Evolutionary conservation across 2,888 invertebrate species (phyloP), one percentile per base, ranked within the genome.

Genomic region (Cephus spinipes): DNA sequence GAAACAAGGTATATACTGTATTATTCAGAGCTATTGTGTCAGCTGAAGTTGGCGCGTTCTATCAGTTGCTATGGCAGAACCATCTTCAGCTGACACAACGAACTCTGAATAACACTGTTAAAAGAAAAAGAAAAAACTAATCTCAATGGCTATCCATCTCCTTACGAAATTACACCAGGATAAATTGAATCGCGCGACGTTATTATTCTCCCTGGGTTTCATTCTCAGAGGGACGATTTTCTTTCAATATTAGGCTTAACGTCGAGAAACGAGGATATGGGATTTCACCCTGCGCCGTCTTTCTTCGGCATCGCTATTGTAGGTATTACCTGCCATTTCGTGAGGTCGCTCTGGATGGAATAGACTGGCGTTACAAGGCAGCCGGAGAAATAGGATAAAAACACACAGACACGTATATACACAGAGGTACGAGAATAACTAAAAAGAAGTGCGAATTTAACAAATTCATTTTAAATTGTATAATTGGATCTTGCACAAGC

Each of bases 391-490:
- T 23, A 23, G 55, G 9, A 55, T 55, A 55, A 55, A 55, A 55
- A 35, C 0, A 35, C 0, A 35, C 3, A 35, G 12, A 35, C 35
- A 35, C 3, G 23, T 23, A 23, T 9, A 55, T 23, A 23, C 6
- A 40, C 2, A 32, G 11, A 30, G 30, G 30, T 30, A 15, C 4
- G 69, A 30, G 11, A 15, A 69, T 30, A 23, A 23, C 12, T 78
- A 30, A 75, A 74, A 33, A 77, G 77, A 73, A 23, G 40, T 30
- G 73, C 32, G 78, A 78, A 81, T 80, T 82, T 82, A 81, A 83
- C 79, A 83, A 85, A 81, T 83, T 83, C 80, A 83, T 81, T 85
- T 81, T 77, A 76, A 73, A 79, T 68, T 75, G 76, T 75, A 81
- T 82, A 83, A 85, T 86, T 83, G 83, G 79, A 84, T 81, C 75